These are phyloP conservation scores for Styela clava DNA, from an alignment of 23 tunicate genomes.

Conservation along the genomic window DNA sequence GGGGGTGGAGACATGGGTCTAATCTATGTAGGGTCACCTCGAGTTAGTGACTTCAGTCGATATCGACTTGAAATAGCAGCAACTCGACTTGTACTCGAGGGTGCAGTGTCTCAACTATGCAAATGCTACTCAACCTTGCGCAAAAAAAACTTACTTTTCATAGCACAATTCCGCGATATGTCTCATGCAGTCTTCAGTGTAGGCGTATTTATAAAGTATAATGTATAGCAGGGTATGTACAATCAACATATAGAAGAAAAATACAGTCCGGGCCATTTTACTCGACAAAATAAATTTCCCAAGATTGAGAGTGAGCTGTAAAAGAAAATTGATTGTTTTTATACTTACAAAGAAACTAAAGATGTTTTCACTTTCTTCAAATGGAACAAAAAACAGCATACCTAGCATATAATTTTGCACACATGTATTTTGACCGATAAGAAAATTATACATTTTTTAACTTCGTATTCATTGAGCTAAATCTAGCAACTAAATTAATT, in stretches of 20 bases:
- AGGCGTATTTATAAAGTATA: constrained; percentile 88
- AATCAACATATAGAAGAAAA: constrained; percentile 93
- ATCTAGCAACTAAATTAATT: too few species aligned
- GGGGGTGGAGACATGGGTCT: too few species aligned
- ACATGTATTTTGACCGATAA: too few species aligned
- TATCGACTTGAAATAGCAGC: too few species aligned
- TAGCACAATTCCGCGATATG: constrained; percentile 93
- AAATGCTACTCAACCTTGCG: too few species aligned
- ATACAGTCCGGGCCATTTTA: constrained; percentile 83
- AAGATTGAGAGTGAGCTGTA: constrained; percentile 52
- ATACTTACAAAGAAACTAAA: background rate
- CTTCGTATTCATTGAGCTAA: too few species aligned
- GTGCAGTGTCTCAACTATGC: too few species aligned
- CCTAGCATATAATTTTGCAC: too few species aligned
- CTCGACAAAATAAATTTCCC: constrained; percentile 73
- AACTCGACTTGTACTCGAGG: too few species aligned
- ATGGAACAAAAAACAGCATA: background rate
- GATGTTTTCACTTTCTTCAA: background rate
- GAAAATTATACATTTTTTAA: too few species aligned
- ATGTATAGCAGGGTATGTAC: constrained; percentile 90
- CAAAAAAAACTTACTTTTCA: constrained; percentile 69
- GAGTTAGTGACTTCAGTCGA: too few species aligned
- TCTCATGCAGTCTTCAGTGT: constrained; percentile 86
- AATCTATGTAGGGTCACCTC: too few species aligned
- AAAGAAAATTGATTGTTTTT: background rate